phyloP scores from a whole-genome alignment of 2,888 invertebrate genomes.

The Brachyptera putata region DNA sequence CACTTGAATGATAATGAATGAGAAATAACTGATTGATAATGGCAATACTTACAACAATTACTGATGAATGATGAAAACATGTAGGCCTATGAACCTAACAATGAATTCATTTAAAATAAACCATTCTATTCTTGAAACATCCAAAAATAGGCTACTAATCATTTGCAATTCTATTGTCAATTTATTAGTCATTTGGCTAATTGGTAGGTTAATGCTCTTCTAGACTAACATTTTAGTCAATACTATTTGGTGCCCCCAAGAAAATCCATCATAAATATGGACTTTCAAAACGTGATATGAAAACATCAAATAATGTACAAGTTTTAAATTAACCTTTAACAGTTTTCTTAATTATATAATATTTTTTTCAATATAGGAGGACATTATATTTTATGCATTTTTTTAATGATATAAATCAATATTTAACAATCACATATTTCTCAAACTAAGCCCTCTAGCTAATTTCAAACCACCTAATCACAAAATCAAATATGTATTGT shows the following conservation, averaged over 20 bases:
- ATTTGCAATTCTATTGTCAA: constrained; percentile 18
- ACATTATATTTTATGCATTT: background rate
- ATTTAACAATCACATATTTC: background rate
- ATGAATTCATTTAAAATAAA: background rate
- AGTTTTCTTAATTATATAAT: background rate
- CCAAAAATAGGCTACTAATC: constrained; percentile 18
- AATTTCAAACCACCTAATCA: background rate
- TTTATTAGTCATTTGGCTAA: constrained; percentile 2
- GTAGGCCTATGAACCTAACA: too few species aligned
- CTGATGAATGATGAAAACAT: too few species aligned
- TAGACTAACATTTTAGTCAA: constrained; percentile 19
- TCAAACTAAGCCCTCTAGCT: background rate
- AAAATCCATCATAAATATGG: constrained; percentile 29
- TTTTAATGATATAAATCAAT: background rate
- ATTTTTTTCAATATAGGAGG: background rate
- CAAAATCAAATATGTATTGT: too few species aligned
- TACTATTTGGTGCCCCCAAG: constrained; percentile 31
- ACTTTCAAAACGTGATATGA: constrained; percentile 33
- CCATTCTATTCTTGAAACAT: background rate
- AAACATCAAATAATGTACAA: constrained; percentile 21
- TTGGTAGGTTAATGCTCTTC: constrained; percentile 2
- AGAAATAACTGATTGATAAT: too few species aligned
- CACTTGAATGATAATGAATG: too few species aligned
- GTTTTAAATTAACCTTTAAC: constrained; percentile 13
- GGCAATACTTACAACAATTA: background rate